These are phyloP conservation scores for Neoseiulus cucumeris DNA, from an alignment of 1,140 invertebrate species.

Conservation along the genomic window DNA sequence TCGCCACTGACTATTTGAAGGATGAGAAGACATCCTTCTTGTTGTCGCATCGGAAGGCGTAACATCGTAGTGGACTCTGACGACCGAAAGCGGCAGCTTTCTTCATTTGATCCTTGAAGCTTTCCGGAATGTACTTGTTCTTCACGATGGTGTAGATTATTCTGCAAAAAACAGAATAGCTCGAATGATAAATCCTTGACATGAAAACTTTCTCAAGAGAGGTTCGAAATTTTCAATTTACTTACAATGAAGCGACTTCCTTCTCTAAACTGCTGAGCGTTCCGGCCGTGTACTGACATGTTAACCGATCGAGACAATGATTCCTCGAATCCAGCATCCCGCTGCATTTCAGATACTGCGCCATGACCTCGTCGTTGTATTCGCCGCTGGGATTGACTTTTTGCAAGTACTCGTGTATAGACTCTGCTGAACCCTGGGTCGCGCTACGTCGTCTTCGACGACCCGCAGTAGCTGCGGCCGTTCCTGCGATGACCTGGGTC, in stretches of 20 bases:
- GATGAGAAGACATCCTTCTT: not conserved
- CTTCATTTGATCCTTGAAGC: conserved; percentile 21
- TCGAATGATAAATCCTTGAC: not conserved
- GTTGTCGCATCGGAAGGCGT: conserved; percentile 12
- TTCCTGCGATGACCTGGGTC: conserved; percentile 8
- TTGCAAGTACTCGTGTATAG: conserved; percentile 19
- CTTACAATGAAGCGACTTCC: conserved; percentile 24
- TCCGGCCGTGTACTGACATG: conserved; percentile 27
- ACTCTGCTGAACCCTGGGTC: not conserved
- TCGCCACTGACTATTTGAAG: not conserved
- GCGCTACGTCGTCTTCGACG: not conserved
- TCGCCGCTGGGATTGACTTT: conserved; percentile 19
- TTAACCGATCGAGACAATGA: conserved; percentile 24
- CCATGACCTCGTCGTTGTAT: conserved; percentile 24
- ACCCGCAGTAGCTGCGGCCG: conserved; percentile 9
- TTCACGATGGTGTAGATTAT: conserved; percentile 23
- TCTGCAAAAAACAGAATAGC: conserved; percentile 17
- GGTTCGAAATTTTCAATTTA: too few species aligned
- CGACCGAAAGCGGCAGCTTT: conserved; percentile 20
- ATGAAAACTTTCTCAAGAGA: not conserved
- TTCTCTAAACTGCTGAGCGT: conserved; percentile 22
- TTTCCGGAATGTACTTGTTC: conserved; percentile 21
- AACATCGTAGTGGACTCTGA: conserved; percentile 16
- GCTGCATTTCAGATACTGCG: conserved; percentile 24
- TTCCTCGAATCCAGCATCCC: conserved; percentile 21